These are phyloP conservation scores for Characodon lateralis DNA, from an alignment of 2,797 vertebrate genomes.

Conservation along the genomic window DNA sequence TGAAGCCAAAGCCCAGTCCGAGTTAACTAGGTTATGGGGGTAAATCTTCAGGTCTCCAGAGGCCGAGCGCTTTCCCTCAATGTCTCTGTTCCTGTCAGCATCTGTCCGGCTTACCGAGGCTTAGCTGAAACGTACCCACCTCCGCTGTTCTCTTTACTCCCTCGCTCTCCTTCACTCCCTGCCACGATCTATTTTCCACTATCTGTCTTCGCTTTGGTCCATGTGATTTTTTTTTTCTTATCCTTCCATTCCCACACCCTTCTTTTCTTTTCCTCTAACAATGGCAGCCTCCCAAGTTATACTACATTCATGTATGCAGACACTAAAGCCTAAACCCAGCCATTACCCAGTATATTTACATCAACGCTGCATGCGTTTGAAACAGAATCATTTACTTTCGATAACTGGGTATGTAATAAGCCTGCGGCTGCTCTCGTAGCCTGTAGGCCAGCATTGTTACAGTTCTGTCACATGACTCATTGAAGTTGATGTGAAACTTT, in stretches of 20 bases:
- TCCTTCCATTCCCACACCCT: constrained; percentile 41
- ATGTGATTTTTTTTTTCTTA: constrained; percentile 29
- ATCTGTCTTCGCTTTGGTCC: constrained; percentile 57
- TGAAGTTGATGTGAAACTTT: constrained; percentile 70
- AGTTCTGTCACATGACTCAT: constrained; percentile 72
- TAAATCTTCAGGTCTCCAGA: constrained; percentile 72
- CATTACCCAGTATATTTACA: constrained; percentile 12
- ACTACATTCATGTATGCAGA: constrained; percentile 15
- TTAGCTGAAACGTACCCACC: constrained; percentile 69
- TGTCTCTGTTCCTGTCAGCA: constrained; percentile 62
- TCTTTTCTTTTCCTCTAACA: constrained; percentile 12
- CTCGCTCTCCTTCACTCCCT: constrained; percentile 58
- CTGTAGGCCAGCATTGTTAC: constrained; percentile 53
- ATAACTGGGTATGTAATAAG: constrained; percentile 26
- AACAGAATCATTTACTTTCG: constrained; percentile 26
- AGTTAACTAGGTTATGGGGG: constrained; percentile 76
- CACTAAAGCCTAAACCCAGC: constrained; percentile 22
- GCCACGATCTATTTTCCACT: constrained; percentile 61
- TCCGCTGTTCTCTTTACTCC: constrained; percentile 61
- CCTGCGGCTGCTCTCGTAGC: constrained; percentile 33
- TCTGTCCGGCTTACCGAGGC: constrained; percentile 72
- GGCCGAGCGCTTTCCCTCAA: constrained; percentile 54
- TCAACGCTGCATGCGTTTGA: constrained; percentile 2
- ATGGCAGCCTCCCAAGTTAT: constrained; percentile 20
- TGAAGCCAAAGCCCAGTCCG: constrained; percentile 60